Evolutionary conservation across 2,888 invertebrate species (phyloP), one percentile per base, ranked within the genome.

Genomic region (Leptinotarsa juncta): DNA sequence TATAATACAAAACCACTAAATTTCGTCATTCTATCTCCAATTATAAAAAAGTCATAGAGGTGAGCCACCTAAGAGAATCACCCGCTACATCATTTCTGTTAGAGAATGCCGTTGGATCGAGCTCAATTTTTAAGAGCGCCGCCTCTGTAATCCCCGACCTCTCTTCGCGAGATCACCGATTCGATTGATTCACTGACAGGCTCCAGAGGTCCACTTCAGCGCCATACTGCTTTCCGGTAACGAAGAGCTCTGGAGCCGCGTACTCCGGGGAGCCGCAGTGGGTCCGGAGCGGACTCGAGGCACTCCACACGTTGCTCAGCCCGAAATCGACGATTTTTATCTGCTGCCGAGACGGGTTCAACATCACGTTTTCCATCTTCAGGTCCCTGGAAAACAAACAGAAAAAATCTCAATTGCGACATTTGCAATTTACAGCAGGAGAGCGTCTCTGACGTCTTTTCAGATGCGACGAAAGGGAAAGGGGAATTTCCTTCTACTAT

Each of bases 201-300:
- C 94, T 94, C 94, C 94, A 94, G 66, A 94, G 89, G 86, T 94
- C 94, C 66, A 94, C 93, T 87, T 94, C 94, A 12, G 94, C 92
- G 62, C 94, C 94, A 87, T 94, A 94, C 77, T 90, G 90, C 73
- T 91, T 90, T 50, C 92, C 92, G 82, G 91, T 91, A 20, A 92
- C 89, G 85, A 94, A 94, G 75, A 94, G 89, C 87, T 94, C 94
- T 0, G 94, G 94, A 60, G 94, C 94, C 2, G 94, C 94, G 86
- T 94, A 94, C 87, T 94, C 94, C 15, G 94, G 92, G 50, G 94
- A 94, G 66, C 94, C 94, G 87, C 94, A 94, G 81, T 94, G 94
- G 0, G 94, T 95, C 80, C 91, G 90, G 83, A 94, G 88, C n/a
- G 91, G 90, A 14, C 90, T 90, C 50, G 88, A 88, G 20, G 89